phyloP scores from a whole-genome alignment of 1,140 invertebrate species.

The Drosophila rhopaloa region DNA sequence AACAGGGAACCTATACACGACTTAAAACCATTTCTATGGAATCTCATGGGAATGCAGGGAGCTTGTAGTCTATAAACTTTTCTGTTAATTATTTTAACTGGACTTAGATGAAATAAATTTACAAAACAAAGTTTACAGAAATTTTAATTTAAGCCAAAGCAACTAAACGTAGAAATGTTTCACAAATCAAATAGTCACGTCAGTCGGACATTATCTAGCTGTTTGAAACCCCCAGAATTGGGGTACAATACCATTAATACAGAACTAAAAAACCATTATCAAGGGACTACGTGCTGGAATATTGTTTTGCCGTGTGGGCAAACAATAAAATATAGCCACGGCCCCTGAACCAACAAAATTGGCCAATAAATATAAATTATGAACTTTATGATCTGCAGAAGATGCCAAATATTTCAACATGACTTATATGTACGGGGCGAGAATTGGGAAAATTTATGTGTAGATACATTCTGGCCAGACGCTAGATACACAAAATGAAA shows the following conservation, averaged over 20 bases:
- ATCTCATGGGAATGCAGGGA: no score
- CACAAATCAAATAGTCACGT: background rate
- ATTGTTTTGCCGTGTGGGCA: background rate
- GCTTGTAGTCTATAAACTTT: no score
- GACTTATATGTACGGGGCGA: slow-evolving; percentile 33
- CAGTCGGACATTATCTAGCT: background rate
- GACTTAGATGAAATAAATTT: no score
- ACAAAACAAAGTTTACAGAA: no score
- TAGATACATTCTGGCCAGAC: slow-evolving; percentile 59
- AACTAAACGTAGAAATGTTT: no score
- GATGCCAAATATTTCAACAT: slow-evolving; percentile 60
- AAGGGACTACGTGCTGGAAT: slow-evolving; percentile 18
- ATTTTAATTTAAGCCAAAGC: no score
- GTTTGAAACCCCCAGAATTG: background rate
- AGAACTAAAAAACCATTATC: slow-evolving; percentile 1
- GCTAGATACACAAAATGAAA: slow-evolving; percentile 58
- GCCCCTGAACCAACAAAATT: slow-evolving; percentile 21
- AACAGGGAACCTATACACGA: no score
- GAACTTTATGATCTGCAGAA: slow-evolving; percentile 54
- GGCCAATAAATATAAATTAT: slow-evolving; percentile 54
- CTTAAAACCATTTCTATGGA: no score
- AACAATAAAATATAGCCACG: slow-evolving; percentile 11
- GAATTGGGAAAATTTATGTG: slow-evolving; percentile 45
- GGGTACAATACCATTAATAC: background rate
- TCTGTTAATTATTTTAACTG: no score